Evolutionary conservation across 2,888 invertebrate genomes (phyloP).

Genomic region (Silvanus unidentatus): DNA sequence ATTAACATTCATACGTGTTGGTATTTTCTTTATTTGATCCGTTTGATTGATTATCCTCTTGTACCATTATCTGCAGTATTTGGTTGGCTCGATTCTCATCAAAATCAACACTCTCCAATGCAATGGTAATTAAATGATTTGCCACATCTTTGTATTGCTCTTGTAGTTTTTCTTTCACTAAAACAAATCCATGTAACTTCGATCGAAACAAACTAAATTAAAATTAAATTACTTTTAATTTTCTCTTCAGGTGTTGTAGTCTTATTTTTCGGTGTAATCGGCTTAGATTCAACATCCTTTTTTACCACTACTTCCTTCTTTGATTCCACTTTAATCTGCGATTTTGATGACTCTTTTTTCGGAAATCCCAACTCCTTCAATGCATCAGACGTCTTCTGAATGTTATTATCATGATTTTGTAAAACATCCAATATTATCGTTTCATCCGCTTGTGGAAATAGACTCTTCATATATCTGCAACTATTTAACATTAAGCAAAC

Average conservation of each 20-base stretch:
- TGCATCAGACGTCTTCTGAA: conserved; percentile 79
- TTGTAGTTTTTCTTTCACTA: conserved; percentile 67
- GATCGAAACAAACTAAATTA: conserved; percentile 8
- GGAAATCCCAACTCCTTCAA: conserved; percentile 74
- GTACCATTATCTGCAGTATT: conserved; percentile 66
- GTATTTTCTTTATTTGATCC: conserved; percentile 6
- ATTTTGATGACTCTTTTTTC: conserved; percentile 63
- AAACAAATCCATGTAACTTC: not conserved
- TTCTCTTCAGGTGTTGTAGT: conserved; percentile 67
- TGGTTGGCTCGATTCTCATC: conserved; percentile 76
- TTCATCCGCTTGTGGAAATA: conserved; percentile 87
- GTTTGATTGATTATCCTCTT: conserved; percentile 53
- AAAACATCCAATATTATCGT: conserved; percentile 77
- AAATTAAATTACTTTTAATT: conserved; percentile 53
- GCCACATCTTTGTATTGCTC: conserved; percentile 69
- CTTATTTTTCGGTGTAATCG: conserved; percentile 53
- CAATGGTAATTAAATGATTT: conserved; percentile 75
- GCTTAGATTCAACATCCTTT: conserved; percentile 19
- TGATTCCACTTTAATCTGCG: conserved; percentile 47
- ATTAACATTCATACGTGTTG: not conserved
- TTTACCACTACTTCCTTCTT: conserved; percentile 36
- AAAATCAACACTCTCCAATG: conserved; percentile 82
- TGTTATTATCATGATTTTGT: conserved; percentile 83
- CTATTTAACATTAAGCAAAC: conserved; percentile 24
- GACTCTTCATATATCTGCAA: conserved; percentile 80